Conservation (phyloP, 1,140 invertebrate species). For the Temnothorax curvispinosus region DNA sequence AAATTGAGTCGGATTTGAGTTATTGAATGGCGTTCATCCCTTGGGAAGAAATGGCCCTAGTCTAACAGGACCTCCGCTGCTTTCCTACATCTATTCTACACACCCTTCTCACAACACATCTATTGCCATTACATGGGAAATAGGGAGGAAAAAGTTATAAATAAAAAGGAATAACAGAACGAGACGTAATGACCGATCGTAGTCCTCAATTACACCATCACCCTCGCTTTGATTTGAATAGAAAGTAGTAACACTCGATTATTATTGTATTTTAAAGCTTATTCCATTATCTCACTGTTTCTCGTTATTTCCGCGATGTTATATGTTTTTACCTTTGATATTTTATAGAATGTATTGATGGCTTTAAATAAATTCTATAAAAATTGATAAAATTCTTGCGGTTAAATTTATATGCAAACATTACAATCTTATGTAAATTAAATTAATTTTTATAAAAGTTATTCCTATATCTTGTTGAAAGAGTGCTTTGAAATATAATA, state of each 20-base stretch:
- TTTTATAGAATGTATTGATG: not conserved
- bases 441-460: not conserved
- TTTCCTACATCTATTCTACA: conserved; percentile 66
- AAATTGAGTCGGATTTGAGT: conserved; percentile 83
- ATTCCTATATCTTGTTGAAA: not conserved
- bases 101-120: conserved; percentile 76
- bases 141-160: conserved; percentile 78
- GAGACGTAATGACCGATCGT: conserved; percentile 66
- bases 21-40: conserved; percentile 77
- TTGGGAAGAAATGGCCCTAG: conserved; percentile 59
- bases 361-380: not conserved
- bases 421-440: not conserved
- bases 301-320: not conserved
- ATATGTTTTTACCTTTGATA: not conserved
- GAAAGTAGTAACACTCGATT: conserved; percentile 76
- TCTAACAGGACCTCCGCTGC: conserved; percentile 65
- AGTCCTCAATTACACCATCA: conserved; percentile 17
- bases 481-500: not conserved
- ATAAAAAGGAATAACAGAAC: conserved; percentile 77
- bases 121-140: conserved; percentile 73
- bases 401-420: not conserved
- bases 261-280: conserved; percentile 41
- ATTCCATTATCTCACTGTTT: not conserved
- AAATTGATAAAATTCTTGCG: not conserved
- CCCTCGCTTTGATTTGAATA: conserved; percentile 61